Evolutionary conservation across 2,797 vertebrate species (phyloP).

Genomic region (Alauda arvensis): DNA sequence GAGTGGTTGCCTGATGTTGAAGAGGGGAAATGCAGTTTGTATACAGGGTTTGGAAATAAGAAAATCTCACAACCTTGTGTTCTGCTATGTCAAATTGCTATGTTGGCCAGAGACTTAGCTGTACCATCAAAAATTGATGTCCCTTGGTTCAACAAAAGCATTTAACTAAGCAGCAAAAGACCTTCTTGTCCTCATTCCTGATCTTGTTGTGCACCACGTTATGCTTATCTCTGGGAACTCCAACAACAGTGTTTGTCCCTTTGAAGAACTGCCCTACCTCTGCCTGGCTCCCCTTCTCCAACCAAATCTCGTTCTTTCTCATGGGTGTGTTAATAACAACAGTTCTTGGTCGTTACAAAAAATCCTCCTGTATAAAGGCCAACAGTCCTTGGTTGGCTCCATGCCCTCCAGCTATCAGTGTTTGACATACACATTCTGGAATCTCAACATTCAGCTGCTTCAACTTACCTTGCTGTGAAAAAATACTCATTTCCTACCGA

Average conservation of each 20-base stretch:
- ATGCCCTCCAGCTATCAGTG: fast-evolving
- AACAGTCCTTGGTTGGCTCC: background rate
- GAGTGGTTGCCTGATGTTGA: background rate
- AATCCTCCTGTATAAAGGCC: background rate
- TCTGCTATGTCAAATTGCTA: background rate
- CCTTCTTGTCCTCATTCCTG: background rate
- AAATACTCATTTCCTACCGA: background rate
- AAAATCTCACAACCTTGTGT: background rate
- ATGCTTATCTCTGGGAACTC: background rate
- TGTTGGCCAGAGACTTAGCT: background rate
- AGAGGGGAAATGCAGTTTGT: background rate
- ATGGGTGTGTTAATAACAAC: background rate
- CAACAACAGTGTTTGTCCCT: background rate
- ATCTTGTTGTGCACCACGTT: background rate
- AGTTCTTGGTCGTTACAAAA: background rate
- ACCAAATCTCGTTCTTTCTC: background rate
- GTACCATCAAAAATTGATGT: background rate
- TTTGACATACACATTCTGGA: background rate
- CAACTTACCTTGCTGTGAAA: background rate
- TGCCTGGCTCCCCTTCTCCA: background rate
- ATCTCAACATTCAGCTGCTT: background rate
- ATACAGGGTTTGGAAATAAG: background rate
- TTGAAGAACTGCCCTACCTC: background rate
- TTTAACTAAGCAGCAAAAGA: background rate
- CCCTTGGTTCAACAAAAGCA: background rate